Conservation (phyloP, 2,888 invertebrate genomes). For the Torymus auratus region DNA sequence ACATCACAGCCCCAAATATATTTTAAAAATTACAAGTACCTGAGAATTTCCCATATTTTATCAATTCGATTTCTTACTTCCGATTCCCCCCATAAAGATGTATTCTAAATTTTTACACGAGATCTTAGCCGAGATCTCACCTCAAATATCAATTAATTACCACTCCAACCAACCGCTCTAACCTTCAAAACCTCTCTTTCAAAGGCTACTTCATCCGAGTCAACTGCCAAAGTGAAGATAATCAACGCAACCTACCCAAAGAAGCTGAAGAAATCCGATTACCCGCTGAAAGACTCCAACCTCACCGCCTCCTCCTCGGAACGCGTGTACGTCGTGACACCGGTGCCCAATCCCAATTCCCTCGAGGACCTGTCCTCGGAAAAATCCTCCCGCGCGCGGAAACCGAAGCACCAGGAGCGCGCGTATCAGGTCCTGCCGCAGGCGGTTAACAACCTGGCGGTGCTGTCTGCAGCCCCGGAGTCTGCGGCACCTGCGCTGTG, state of each 20-base stretch:
- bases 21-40: no score
- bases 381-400: no score
- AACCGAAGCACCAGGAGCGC: slow-evolving; percentile 61
- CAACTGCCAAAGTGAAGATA: slow-evolving; percentile 39
- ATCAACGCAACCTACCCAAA: slow-evolving; percentile 56
- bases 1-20: no score
- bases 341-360: slow-evolving; percentile 77
- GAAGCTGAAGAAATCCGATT: slow-evolving; percentile 21
- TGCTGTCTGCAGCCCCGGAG: slow-evolving; percentile 71
- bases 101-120: no score
- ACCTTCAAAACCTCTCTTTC: not conserved
- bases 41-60: no score
- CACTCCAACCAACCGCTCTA: no score
- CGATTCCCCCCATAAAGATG: no score
- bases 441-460: slow-evolving; percentile 74
- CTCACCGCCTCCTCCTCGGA: slow-evolving; percentile 23
- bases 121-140: no score
- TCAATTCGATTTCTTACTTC: no score
- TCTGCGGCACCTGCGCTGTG: slow-evolving; percentile 70
- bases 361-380: slow-evolving; percentile 65
- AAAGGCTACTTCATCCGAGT: slow-evolving; percentile 20
- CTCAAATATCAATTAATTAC: no score
- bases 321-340: slow-evolving; percentile 82
- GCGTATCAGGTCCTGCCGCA: slow-evolving; percentile 74
- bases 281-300: not conserved